Conservation (phyloP, 1,140 invertebrate genomes). For the Drosophila paulistorum region DNA sequence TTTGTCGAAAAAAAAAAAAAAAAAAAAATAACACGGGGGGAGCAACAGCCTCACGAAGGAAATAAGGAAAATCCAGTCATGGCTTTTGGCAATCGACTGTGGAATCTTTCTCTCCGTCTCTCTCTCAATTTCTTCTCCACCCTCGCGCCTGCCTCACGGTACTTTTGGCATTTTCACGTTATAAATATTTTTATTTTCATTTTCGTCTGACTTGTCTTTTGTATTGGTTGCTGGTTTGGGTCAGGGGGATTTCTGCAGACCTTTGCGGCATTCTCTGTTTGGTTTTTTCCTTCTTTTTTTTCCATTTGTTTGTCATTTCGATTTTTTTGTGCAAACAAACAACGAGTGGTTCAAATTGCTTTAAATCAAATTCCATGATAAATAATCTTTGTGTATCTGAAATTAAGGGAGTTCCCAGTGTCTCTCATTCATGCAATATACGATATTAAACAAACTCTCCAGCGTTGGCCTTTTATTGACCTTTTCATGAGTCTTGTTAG, state of each 20-base stretch:
- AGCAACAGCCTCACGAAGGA: conserved; percentile 26
- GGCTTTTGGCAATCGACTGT: conserved; percentile 59
- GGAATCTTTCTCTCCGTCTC: conserved; percentile 40
- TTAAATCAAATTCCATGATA: conserved; percentile 69
- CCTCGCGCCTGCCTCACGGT: conserved; percentile 5
- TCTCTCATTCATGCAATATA: background rate
- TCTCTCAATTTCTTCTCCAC: background rate
- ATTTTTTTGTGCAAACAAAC: conserved; percentile 49
- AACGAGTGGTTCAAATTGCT: conserved; percentile 29
- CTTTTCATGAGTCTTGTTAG: conserved; percentile 21
- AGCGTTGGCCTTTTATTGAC: conserved; percentile 28
- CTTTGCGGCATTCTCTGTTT: conserved; percentile 41
- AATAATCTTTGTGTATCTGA: conserved; percentile 50
- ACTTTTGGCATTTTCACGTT: conserved; percentile 73
- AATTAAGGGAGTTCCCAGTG: background rate
- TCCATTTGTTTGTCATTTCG: conserved; percentile 57
- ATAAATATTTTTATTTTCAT: conserved; percentile 80
- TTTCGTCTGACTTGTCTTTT: conserved; percentile 60
- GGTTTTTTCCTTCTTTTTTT: conserved; percentile 33
- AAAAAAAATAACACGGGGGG: conserved; percentile 36
- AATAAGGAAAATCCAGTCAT: conserved; percentile 50
- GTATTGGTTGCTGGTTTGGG: conserved; percentile 24
- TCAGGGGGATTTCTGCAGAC: conserved; percentile 41
- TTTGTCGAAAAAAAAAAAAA: conserved; percentile 58
- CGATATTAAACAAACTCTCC: conserved; percentile 19